Percentiles rank a stretch among this genome's conserved stretches.
Conservation (phyloP, 1,140 invertebrate species). For the Aphelinus certus region DNA sequence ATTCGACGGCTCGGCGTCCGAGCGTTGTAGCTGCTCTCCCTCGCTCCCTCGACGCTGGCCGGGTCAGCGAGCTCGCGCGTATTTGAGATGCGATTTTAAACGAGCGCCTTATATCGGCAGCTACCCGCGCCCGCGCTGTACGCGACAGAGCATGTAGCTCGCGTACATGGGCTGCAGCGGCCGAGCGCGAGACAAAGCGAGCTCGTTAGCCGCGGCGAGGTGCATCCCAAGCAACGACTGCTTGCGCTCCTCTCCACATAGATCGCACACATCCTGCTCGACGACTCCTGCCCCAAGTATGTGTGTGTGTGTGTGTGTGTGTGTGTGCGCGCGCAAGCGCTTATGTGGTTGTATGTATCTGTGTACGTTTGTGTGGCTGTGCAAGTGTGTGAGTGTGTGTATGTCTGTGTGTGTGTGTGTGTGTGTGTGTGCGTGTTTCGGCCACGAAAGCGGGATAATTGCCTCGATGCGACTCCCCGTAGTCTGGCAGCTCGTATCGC, state of each 20-base stretch:
- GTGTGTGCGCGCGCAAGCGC: neutral
- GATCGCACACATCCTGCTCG: slow-evolving; percentile 56
- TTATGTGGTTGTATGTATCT: neutral
- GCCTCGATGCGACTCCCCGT: slow-evolving; percentile 44
- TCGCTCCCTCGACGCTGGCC: neutral
- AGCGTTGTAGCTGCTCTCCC: neutral
- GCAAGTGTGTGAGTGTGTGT: slow-evolving; percentile 42
- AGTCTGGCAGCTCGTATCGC: slow-evolving; percentile 41
- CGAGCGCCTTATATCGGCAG: slow-evolving; percentile 49
- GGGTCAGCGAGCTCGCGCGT: slow-evolving; percentile 5
- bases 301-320: slow-evolving; percentile 44
- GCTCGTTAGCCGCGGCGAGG: slow-evolving; percentile 63
- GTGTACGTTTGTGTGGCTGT: slow-evolving; percentile 20
- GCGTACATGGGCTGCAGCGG: slow-evolving; percentile 8
- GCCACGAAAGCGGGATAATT: slow-evolving; percentile 48
- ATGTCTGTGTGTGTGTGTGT: slow-evolving; percentile 40
- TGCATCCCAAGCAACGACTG: slow-evolving; percentile 57
- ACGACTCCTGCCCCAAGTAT: slow-evolving; percentile 42
- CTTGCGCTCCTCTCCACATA: slow-evolving; percentile 44
- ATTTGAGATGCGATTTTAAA: slow-evolving; percentile 31
- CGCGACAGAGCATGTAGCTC: slow-evolving; percentile 19
- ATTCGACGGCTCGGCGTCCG: too few relatives aligned
- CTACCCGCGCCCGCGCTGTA: slow-evolving; percentile 44
- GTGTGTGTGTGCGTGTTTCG: slow-evolving; percentile 19
- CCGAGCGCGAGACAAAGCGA: slow-evolving; percentile 63